These are phyloP conservation scores for Diglossa cyanea DNA, from an alignment of 2,797 vertebrate genomes.

Conservation along the genomic window DNA sequence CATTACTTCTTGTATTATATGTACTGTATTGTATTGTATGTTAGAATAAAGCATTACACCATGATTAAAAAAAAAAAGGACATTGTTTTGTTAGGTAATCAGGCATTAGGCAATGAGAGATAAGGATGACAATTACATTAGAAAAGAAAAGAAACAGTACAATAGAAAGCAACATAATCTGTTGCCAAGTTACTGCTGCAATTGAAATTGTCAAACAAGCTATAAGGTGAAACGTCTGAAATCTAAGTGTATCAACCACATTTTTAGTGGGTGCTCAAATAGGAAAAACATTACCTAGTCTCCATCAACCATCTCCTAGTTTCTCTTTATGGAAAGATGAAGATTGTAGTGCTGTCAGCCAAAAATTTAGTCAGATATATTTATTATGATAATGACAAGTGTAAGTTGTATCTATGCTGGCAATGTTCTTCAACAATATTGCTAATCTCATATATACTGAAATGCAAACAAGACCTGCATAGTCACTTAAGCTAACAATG, in stretches of 20 bases:
- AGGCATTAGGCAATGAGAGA: rapidly evolving
- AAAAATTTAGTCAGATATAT: neutral
- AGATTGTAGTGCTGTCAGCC: neutral
- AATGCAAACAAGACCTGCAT: neutral
- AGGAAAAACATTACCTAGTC: neutral
- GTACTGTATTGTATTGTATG: rapidly evolving
- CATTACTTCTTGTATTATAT: neutral
- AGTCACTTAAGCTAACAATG: neutral
- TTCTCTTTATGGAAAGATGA: neutral
- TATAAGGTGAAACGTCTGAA: neutral
- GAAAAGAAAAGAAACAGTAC: neutral
- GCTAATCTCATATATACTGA: neutral
- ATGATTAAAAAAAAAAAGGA: neutral
- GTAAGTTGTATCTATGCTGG: neutral
- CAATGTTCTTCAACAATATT: neutral
- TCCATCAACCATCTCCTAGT: neutral
- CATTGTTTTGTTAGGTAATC: neutral
- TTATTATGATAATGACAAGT: neutral
- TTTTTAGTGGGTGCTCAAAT: neutral
- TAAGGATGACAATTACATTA: neutral
- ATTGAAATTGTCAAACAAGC: neutral
- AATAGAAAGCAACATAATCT: neutral
- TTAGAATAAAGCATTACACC: neutral
- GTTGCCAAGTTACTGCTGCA: neutral
- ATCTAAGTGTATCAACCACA: neutral